Percentiles rank a stretch among this genome's conserved stretches.
Conservation (phyloP, 1,140 invertebrate genomes). For the Dreissena rostriformis region DNA sequence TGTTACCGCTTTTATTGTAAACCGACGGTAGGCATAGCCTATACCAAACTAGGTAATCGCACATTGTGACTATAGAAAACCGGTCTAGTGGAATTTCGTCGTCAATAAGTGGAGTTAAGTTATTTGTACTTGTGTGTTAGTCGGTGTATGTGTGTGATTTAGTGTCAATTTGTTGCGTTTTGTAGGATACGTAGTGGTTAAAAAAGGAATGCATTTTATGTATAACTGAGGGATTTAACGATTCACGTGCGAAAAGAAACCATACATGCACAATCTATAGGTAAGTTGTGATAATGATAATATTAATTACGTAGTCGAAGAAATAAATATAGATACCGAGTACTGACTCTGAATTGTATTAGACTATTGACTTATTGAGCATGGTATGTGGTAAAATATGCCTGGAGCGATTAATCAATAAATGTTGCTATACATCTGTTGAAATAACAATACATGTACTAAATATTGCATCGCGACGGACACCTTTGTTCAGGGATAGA, state of each 20-base stretch:
- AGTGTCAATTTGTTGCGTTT: background rate
- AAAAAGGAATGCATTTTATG: background rate
- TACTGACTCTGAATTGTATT: no score
- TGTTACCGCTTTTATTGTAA: slow-evolving; percentile 39
- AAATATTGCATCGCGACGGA: no score
- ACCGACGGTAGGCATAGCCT: background rate
- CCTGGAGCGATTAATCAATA: no score
- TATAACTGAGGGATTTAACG: background rate
- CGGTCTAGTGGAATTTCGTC: slow-evolving; percentile 45
- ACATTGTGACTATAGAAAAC: slow-evolving; percentile 26
- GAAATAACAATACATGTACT: no score
- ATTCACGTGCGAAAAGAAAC: background rate
- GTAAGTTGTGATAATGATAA: no score
- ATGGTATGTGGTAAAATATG: no score
- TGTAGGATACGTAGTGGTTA: background rate
- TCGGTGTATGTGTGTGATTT: background rate
- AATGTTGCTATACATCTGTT: no score
- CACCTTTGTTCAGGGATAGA: no score
- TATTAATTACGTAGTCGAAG: no score
- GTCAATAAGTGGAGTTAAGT: slow-evolving; percentile 4
- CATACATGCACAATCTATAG: no score
- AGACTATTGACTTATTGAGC: no score
- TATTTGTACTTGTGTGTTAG: background rate
- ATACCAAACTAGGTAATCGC: slow-evolving; percentile 16
- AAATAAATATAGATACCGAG: no score